A percentile compares a stretch with the other conserved stretches of the same genome.
phyloP scores from a whole-genome alignment of 2,888 invertebrate genomes.

The Lamproptera curius region DNA sequence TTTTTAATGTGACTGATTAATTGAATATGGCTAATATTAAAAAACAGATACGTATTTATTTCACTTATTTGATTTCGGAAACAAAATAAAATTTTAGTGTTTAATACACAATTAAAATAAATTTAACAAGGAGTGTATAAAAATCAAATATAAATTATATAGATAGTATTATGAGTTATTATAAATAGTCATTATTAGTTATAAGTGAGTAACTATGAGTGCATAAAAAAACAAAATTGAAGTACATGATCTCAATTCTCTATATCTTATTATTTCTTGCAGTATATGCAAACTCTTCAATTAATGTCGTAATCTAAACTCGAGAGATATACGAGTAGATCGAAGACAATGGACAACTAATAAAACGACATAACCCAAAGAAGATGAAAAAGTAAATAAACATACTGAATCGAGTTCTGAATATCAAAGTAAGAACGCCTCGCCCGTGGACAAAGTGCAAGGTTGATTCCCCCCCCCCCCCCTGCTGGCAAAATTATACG shows the following conservation, averaged over 20 bases:
- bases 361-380: neutral
- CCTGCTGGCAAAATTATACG: neutral
- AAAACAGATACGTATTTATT: no score
- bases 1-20: no score
- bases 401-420: neutral
- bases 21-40: no score
- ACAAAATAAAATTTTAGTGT: no score
- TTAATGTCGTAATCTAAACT: neutral
- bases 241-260: no score
- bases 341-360: neutral
- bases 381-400: constrained; percentile 1
- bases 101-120: no score
- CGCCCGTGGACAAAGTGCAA: neutral
- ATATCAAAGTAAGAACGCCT: neutral
- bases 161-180: neutral
- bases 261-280: no score
- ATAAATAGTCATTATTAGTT: neutral
- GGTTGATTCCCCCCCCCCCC: no score
- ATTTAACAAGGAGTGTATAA: no score
- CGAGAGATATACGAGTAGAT: neutral
- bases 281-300: neutral
- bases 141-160: no score
- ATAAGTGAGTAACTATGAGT: neutral
- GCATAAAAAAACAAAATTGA: neutral
- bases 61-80: no score